Evolutionary conservation across 1,140 invertebrate species (phyloP).

Genomic region (Camponotus pennsylvanicus): DNA sequence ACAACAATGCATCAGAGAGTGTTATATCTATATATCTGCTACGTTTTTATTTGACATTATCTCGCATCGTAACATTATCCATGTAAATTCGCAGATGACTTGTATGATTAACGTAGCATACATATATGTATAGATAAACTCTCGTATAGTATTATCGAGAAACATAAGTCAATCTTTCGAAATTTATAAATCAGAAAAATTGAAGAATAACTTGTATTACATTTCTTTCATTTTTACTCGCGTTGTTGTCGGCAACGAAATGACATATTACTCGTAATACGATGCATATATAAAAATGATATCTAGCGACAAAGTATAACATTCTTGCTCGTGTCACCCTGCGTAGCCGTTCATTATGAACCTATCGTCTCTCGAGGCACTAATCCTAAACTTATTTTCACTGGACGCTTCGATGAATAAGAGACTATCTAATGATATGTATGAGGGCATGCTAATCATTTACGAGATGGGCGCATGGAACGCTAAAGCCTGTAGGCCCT

Average conservation of each 20-base stretch:
- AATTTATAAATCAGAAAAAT: background rate
- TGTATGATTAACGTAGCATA: background rate
- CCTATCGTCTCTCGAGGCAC: constrained; percentile 65
- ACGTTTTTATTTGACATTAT: background rate
- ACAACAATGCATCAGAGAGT: background rate
- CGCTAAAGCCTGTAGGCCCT: constrained; percentile 43
- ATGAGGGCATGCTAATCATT: constrained; percentile 61
- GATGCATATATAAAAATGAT: background rate
- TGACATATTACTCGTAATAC: background rate
- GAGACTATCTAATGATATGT: constrained; percentile 74
- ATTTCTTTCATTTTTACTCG: background rate
- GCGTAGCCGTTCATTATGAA: constrained; percentile 18
- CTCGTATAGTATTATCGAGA: background rate
- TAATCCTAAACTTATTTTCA: constrained; percentile 72
- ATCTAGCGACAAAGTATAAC: background rate
- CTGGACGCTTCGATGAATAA: constrained; percentile 58
- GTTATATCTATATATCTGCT: background rate
- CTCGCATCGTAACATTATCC: background rate
- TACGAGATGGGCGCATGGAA: constrained; percentile 48
- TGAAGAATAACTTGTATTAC: background rate
- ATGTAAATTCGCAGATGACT: background rate
- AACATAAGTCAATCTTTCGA: background rate
- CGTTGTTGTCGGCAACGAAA: background rate
- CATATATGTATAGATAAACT: background rate
- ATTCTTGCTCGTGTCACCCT: background rate